phyloP scores from a whole-genome alignment of 1,140 invertebrate species.

The Leucophenga varia region DNA sequence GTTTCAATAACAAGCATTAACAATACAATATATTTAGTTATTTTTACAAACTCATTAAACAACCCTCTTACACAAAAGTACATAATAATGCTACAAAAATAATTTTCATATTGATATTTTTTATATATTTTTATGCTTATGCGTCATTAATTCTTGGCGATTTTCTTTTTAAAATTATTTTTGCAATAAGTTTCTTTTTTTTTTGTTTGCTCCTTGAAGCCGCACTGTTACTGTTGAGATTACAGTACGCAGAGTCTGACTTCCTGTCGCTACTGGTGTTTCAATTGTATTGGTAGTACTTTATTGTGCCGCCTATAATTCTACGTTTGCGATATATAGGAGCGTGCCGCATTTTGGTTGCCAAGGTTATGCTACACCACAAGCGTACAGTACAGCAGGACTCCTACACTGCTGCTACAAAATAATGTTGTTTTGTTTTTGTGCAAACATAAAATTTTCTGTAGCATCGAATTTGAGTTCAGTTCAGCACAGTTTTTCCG shows the following conservation, averaged over 20 bases:
- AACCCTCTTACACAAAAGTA: too few species aligned
- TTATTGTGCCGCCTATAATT: slow-evolving; percentile 4
- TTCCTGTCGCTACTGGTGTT: too few species aligned
- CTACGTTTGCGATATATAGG: slow-evolving; percentile 18
- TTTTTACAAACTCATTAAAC: not conserved
- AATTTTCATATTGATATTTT: not conserved
- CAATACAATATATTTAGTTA: not conserved
- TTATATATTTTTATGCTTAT: slow-evolving; percentile 21
- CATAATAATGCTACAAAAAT: too few species aligned
- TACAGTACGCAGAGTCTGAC: too few species aligned
- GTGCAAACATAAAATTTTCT: slow-evolving; percentile 48
- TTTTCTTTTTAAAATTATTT: too few species aligned
- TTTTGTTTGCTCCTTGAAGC: not conserved
- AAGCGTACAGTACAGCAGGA: too few species aligned
- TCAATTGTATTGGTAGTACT: not conserved
- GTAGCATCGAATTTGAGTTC: slow-evolving; percentile 2
- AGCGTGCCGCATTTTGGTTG: too few species aligned
- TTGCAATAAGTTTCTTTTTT: slow-evolving; percentile 5
- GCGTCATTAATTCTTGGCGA: slow-evolving; percentile 41
- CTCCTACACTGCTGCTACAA: too few species aligned
- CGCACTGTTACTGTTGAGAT: slow-evolving; percentile 25
- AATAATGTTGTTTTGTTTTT: slow-evolving; percentile 54
- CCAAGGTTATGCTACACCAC: too few species aligned
- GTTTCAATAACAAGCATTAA: slow-evolving; percentile 22
- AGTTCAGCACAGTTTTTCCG: slow-evolving; percentile 8